These are phyloP conservation scores for Amphilophus citrinellus DNA, from an alignment of 2,113 vertebrate species.

Conservation along the genomic window DNA sequence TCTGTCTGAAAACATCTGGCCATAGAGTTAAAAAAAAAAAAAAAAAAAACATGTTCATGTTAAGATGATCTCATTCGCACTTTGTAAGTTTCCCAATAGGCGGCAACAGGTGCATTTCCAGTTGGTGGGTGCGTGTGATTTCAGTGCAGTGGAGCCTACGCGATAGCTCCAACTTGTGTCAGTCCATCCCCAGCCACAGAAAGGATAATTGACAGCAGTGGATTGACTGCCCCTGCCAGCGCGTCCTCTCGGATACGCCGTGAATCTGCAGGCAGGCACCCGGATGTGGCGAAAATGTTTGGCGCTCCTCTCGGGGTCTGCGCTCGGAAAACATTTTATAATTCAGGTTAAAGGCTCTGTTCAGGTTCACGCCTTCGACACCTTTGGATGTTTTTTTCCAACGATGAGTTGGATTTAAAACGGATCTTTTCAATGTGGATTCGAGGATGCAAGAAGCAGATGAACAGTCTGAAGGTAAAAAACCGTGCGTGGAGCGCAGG, in stretches of 20 bases:
- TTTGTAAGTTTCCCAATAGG: neutral
- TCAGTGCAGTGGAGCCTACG: neutral
- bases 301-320: slow-evolving; percentile 69
- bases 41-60: neutral
- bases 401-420: slow-evolving; percentile 72
- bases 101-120: slow-evolving; percentile 45
- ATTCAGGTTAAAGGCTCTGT: slow-evolving; percentile 47
- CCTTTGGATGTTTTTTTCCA: slow-evolving; percentile 38
- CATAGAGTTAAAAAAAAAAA: neutral
- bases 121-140: neutral
- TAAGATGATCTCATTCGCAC: neutral
- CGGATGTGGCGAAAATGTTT: slow-evolving; percentile 81
- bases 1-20: neutral
- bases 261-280: slow-evolving; percentile 71
- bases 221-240: slow-evolving; percentile 50
- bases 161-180: neutral
- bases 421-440: slow-evolving; percentile 78
- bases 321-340: slow-evolving; percentile 60
- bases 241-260: slow-evolving; percentile 57
- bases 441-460: slow-evolving; percentile 82
- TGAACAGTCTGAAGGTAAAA: slow-evolving; percentile 83
- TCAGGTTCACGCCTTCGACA: slow-evolving; percentile 36
- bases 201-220: slow-evolving; percentile 39
- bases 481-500: slow-evolving; percentile 38
- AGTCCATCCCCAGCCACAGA: neutral